Percentiles rank a stretch among this genome's conserved stretches.
phyloP scores from a whole-genome alignment of 2,797 vertebrate genomes.

The Knipowitschia caucasica region DNA sequence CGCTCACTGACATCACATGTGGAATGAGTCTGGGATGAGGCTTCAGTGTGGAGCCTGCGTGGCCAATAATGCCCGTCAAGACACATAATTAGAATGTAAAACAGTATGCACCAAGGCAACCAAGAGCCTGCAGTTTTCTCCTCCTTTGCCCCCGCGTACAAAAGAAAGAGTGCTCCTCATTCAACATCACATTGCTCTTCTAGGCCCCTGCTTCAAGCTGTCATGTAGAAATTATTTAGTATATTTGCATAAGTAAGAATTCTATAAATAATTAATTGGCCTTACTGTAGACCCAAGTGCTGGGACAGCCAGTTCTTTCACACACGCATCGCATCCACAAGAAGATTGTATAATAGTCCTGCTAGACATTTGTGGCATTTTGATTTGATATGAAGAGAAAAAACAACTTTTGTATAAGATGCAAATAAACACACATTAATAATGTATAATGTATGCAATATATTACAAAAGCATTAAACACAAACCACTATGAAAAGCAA shows the following conservation, averaged over 20 bases:
- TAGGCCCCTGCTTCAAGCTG: constrained; percentile 73
- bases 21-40: constrained; percentile 72
- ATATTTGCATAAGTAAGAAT: constrained; percentile 81
- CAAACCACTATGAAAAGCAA: too few species aligned
- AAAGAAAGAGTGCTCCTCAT: constrained; percentile 57
- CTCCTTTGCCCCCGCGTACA: constrained; percentile 59
- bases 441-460: too few species aligned
- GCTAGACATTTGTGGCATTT: constrained; percentile 17
- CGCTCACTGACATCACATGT: constrained; percentile 64
- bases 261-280: constrained; percentile 75
- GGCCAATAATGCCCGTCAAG: constrained; percentile 75
- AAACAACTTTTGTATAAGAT: too few species aligned
- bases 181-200: constrained; percentile 71
- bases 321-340: constrained; percentile 27
- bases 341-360: constrained; percentile 33
- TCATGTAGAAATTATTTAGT: constrained; percentile 79
- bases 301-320: constrained; percentile 33
- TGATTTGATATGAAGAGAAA: too few species aligned
- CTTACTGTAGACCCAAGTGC: constrained; percentile 44
- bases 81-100: constrained; percentile 81
- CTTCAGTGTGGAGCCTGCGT: constrained; percentile 64
- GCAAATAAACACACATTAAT: too few species aligned
- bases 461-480: too few species aligned
- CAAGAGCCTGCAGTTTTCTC: constrained; percentile 61
- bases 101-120: constrained; percentile 66